A percentile compares a stretch with the other conserved stretches of the same genome.
Conservation (phyloP, 2,888 invertebrate species). For the Temnothorax rugatulus region DNA sequence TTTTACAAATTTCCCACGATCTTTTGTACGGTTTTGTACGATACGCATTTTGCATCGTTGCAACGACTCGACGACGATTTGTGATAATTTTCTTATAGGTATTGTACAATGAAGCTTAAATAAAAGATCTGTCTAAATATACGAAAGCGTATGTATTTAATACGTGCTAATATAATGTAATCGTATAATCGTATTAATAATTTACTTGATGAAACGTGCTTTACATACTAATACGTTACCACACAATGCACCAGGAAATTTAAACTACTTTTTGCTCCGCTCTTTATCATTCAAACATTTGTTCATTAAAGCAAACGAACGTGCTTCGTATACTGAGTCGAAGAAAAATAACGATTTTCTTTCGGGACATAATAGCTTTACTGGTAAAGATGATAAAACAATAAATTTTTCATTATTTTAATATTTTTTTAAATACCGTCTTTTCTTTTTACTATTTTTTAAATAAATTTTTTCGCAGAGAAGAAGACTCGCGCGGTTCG, state of each 20-base stretch:
- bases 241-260: neutral
- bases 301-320: neutral
- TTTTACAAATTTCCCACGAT: constrained; percentile 29
- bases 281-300: neutral
- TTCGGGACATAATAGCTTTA: neutral
- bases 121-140: constrained; percentile 39
- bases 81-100: constrained; percentile 64
- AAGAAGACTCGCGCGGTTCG: neutral
- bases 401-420: neutral
- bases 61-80: constrained; percentile 52
- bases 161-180: no score
- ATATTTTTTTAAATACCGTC: neutral
- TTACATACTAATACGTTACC: neutral
- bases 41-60: constrained; percentile 41
- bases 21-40: constrained; percentile 30
- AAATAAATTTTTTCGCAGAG: neutral
- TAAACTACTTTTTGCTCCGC: neutral
- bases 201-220: neutral
- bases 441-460: neutral
- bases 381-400: neutral
- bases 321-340: neutral
- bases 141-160: neutral
- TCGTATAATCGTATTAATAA: neutral
- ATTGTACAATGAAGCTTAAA: constrained; percentile 40
- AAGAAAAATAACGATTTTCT: neutral